Conservation (phyloP, 2,113 vertebrate genomes). For the Notarius lentiginosus region DNA sequence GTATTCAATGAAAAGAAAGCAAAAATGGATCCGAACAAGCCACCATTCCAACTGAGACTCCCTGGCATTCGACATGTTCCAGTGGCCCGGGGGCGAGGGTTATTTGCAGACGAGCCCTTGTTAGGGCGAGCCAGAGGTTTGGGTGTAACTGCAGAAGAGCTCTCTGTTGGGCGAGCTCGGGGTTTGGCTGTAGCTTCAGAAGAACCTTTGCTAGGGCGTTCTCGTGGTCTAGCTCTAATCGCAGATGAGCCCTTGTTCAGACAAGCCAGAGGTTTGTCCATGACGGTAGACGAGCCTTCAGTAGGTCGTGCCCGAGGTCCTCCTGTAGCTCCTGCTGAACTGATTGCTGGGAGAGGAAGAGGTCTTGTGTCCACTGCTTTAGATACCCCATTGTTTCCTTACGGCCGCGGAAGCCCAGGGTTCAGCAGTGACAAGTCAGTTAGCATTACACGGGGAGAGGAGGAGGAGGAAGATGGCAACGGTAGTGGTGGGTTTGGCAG, state of each 20-base stretch:
- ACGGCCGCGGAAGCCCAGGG: constrained; percentile 21
- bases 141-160: constrained; percentile 26
- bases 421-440: not conserved
- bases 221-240: not conserved
- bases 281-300: not conserved
- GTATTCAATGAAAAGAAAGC: not conserved
- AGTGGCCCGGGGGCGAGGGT: constrained; percentile 50
- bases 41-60: constrained; percentile 15
- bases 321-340: not conserved
- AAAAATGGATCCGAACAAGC: constrained; percentile 67
- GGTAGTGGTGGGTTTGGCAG: constrained; percentile 35
- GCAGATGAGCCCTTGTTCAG: not conserved
- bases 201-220: constrained; percentile 42
- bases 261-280: constrained; percentile 14
- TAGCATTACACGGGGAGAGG: constrained; percentile 50
- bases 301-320: constrained; percentile 55
- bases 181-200: constrained; percentile 52
- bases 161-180: constrained; percentile 50
- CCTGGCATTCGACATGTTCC: not conserved
- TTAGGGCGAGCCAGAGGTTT: constrained; percentile 59
- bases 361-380: not conserved
- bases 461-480: constrained; percentile 38
- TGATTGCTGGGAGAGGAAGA: not conserved
- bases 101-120: constrained; percentile 31
- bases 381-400: not conserved